Conservation (phyloP, 2,888 invertebrate species). For the Rhodophaea formosa region DNA sequence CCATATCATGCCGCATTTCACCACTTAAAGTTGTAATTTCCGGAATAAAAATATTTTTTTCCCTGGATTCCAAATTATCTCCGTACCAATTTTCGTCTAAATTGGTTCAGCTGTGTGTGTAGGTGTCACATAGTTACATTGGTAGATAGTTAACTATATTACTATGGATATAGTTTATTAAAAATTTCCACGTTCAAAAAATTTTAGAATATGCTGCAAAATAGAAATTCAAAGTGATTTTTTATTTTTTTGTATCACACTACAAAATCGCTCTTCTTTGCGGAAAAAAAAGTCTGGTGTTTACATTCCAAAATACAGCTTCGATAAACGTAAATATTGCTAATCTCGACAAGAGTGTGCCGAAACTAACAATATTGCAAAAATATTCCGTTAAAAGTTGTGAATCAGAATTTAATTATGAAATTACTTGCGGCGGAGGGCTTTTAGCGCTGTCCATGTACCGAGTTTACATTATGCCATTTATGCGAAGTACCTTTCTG, state of each 20-base stretch:
- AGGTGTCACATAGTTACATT: no score
- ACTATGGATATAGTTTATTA: no score
- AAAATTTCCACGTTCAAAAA: no score
- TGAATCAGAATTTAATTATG: slow-evolving; percentile 25
- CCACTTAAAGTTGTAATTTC: no score
- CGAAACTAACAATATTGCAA: slow-evolving; percentile 8
- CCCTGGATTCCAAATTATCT: no score
- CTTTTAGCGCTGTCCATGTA: slow-evolving; percentile 38
- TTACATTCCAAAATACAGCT: not conserved
- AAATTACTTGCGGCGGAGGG: slow-evolving; percentile 35
- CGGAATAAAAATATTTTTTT: no score
- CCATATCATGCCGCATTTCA: no score
- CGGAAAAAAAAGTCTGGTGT: not conserved
- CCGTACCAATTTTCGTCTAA: no score
- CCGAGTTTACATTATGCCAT: slow-evolving; percentile 42
- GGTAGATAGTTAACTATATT: no score
- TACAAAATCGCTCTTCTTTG: not conserved
- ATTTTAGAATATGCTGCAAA: no score
- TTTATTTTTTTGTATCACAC: not conserved
- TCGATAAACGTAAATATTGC: not conserved
- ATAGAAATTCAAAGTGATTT: no score
- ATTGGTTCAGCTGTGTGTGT: no score
- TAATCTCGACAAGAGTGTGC: slow-evolving; percentile 1
- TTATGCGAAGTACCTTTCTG: slow-evolving; percentile 51
- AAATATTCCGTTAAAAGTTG: slow-evolving; percentile 10